Evolutionary conservation across 2,888 invertebrate species (phyloP), one percentile per base, ranked within the genome.

Genomic region (Lithosia quadra): DNA sequence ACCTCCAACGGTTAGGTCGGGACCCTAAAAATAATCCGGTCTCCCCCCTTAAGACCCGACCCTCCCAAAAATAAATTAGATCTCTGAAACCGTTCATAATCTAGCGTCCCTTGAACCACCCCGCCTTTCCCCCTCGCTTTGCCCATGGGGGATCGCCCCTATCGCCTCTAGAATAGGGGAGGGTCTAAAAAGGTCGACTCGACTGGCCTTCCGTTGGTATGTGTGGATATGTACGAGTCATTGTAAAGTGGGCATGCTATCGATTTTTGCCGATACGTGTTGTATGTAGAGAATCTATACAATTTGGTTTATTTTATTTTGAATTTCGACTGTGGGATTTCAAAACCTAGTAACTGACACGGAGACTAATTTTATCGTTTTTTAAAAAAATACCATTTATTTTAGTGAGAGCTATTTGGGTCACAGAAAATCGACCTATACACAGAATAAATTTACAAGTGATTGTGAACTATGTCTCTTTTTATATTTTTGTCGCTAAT

Each of bases 61-160:
- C 88, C 88, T 84, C 86, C 88, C 86, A 78, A 86, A 88, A 87
- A 88, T 89, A 91, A 91, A 92, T 92, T 90, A 88, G 87, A 91
- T 90, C 88, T 86, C 84, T 84, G 84, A 86, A 86, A 86, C 86
- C 86, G 87, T 84, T 82, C 83, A 79, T 79, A 82, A 82, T 81
- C 81, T 82, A 85, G 81, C 80, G 79, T 82, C 85, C 84, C 81
- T 80, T 77, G 82, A 74, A 75, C 80, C 81, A 75, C 86, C 88
- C 88, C 86, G 84, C 80, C 76, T 74, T 81, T 80, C 83, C 89
- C 88, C 85, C 84, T 85, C 83, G 82, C 74, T 80, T 84, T 83
- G 84, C 88, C 91, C 91, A 90, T 88, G 89, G 90, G 88, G 91
- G 91, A 89, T 86, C 88, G 84, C 87, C 79, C 71, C 71, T 65